phyloP scores from a whole-genome alignment of 23 tunicate genomes.

The Trididemnum clinides region DNA sequence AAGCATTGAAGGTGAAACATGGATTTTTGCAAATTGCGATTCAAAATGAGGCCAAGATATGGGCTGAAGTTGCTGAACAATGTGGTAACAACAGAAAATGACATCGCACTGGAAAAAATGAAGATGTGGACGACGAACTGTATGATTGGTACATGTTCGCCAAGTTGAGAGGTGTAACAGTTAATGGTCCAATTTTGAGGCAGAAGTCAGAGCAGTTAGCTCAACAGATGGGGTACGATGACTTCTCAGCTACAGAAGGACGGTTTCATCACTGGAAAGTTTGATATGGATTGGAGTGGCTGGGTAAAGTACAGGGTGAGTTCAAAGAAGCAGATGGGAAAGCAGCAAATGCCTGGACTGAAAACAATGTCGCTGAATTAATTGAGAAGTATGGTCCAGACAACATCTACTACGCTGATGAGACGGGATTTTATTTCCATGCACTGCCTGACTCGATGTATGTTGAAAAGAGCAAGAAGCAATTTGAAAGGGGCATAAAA shows the following conservation, averaged over 20 bases:
- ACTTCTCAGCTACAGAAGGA: slow-evolving; percentile 34
- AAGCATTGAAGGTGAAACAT: slow-evolving; percentile 26
- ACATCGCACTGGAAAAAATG: slow-evolving; percentile 19
- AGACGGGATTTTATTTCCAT: slow-evolving; percentile 22
- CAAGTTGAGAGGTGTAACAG: not conserved
- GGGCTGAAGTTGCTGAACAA: slow-evolving; percentile 53
- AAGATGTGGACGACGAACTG: slow-evolving; percentile 41
- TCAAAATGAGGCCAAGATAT: slow-evolving; percentile 47
- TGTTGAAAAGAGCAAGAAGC: slow-evolving; percentile 23
- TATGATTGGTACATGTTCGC: slow-evolving; percentile 51
- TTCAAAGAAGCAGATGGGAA: slow-evolving; percentile 41
- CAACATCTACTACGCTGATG: slow-evolving; percentile 36
- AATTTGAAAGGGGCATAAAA: slow-evolving; percentile 18
- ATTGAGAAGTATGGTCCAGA: slow-evolving; percentile 32
- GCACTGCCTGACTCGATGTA: slow-evolving; percentile 32
- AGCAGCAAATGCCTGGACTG: slow-evolving; percentile 39
- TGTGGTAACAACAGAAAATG: slow-evolving; percentile 42
- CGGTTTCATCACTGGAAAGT: slow-evolving; percentile 45
- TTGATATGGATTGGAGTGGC: slow-evolving; percentile 19
- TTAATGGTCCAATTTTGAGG: slow-evolving; percentile 53
- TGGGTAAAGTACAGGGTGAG: slow-evolving; percentile 25
- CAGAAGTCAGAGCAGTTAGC: slow-evolving; percentile 44
- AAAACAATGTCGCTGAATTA: slow-evolving; percentile 28
- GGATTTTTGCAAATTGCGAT: slow-evolving; percentile 34
- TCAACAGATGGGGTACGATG: slow-evolving; percentile 27